Conservation (phyloP, 2,888 invertebrate genomes). For the Reticulitermes lucifugus region DNA sequence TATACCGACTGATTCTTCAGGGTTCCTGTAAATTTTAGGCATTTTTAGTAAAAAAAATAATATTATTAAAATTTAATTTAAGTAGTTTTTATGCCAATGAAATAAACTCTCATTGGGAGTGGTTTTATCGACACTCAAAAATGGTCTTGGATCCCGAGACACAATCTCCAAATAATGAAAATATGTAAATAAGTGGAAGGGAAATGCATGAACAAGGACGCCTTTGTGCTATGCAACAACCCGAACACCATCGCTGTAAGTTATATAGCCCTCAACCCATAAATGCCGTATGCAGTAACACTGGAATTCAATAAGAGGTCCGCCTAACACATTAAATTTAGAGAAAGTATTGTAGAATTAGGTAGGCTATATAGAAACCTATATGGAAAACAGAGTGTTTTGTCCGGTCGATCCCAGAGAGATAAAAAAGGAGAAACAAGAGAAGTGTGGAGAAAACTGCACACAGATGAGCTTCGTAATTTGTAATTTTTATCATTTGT, state of each 20-base stretch:
- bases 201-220: conserved; percentile 12
- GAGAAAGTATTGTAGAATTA: too few relatives aligned
- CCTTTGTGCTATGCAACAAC: conserved; percentile 22
- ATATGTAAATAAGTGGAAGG: conserved; percentile 25
- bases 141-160: not conserved
- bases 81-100: not conserved
- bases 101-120: not conserved
- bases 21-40: too few relatives aligned
- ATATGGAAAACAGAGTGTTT: too few relatives aligned
- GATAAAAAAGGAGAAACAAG: too few relatives aligned
- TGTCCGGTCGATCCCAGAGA: too few relatives aligned
- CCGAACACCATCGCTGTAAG: not conserved
- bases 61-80: not conserved
- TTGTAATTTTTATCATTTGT: too few relatives aligned
- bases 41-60: too few relatives aligned
- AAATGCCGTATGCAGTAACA: not conserved
- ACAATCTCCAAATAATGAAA: conserved; percentile 32
- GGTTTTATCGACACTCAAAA: conserved; percentile 28
- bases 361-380: too few relatives aligned
- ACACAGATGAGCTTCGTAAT: too few relatives aligned
- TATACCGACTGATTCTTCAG: too few relatives aligned
- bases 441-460: too few relatives aligned
- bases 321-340: not conserved
- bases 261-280: not conserved
- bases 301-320: not conserved